Base-by-base conservation (phyloP, 2,113 vertebrate genomes). In the Plestiodon gilberti region DNA sequence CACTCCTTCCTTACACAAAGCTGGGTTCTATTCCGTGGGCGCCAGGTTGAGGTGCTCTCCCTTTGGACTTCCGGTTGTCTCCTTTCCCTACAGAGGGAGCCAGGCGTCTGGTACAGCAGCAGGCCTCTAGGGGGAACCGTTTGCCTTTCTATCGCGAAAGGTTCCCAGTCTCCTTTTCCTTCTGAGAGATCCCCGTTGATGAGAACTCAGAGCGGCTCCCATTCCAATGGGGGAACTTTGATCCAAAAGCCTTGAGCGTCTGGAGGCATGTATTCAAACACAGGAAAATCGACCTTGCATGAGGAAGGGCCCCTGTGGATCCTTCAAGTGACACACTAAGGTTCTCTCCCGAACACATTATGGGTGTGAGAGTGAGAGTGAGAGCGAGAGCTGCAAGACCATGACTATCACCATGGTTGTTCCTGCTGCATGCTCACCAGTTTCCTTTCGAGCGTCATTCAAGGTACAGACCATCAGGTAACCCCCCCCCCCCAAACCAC, bases 111-210 rank as follows among this genome's bases (percentile, higher is more conserved):
- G 40, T 76, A 28, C 15, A 0, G 13, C 38, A 1, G 0, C 48
- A 75, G 40, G 17, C 48, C 67, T 88, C 55, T 77, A 88, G 81
- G 52, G 84, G 78, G 62, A 89, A 28, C 79, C 83, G 1, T 0
- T 78, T 73, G 62, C 74, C 73, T 84, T 76, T 30, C 6, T 55
- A 48, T n/a, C n/a, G n/a, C n/a, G n/a, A n/a, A n/a, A n/a, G n/a
- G n/a, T n/a, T n/a, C n/a, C n/a, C n/a, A 65, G 30, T 18, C n/a
- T 13, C n/a, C 38, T 11, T 22, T 84, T 48, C 35, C 43, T 40
- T 40, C 33, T 30, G 22, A 0, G 48, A 2, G 30, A 4, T 23
- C 43, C 67, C 30, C 18, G 40, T 40, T 57, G 25, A 48, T 0
- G 0, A 48, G n/a, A 61, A 2, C 40, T 28, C 30, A 14, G 52